Evolutionary conservation across 2,113 vertebrate genomes (phyloP).

Genomic region (Lethenteron reissneri): DNA sequence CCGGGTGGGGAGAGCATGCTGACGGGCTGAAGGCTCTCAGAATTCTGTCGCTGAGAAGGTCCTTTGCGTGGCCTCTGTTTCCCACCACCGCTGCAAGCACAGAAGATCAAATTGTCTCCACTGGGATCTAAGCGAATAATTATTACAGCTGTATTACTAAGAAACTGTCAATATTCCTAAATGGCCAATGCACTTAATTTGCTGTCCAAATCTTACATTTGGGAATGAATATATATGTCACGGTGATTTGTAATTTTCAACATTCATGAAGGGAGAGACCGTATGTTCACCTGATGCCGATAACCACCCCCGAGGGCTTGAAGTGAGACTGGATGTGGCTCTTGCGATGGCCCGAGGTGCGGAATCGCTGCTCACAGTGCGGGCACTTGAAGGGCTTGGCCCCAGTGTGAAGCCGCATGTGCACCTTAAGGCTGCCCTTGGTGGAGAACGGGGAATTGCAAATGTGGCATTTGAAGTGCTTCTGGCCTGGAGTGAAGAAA

Average conservation of each 20-base stretch:
- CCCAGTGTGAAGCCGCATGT: constrained; percentile 90
- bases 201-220: no score
- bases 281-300: no score
- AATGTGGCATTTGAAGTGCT: constrained; percentile 86
- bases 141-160: no score
- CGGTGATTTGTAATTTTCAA: no score
- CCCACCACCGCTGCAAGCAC: no score
- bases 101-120: no score
- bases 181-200: no score
- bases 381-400: constrained; percentile 97
- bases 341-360: constrained; percentile 84
- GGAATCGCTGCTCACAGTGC: constrained; percentile 77
- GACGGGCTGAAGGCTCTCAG: constrained; percentile 38
- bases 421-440: constrained; percentile 93
- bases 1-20: constrained; percentile 30
- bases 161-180: no score
- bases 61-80: no score
- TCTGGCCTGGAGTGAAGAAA: constrained; percentile 43
- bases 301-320: constrained; percentile 16
- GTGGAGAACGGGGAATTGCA: constrained; percentile 95
- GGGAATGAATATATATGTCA: no score
- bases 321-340: constrained; percentile 89
- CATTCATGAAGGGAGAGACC: no score
- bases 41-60: constrained; percentile 13
- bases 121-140: no score